Evolutionary conservation across 2,113 vertebrate genomes (phyloP).

Genomic region (Plecotus auritus): DNA sequence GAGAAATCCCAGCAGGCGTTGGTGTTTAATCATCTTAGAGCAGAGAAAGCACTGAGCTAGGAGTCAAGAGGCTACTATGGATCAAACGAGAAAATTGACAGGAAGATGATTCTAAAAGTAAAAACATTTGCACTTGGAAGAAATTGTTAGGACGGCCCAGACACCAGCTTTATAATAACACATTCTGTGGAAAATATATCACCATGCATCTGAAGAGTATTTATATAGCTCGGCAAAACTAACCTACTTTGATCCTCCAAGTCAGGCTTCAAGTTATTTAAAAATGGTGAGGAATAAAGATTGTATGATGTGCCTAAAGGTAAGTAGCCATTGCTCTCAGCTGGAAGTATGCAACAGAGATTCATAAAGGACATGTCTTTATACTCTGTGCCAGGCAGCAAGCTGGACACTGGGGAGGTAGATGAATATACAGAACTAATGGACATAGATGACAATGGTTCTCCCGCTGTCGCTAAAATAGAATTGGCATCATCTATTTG

Average conservation of each 20-base stretch:
- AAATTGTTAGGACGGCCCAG: neutral
- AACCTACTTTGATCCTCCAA: slow-evolving; percentile 5
- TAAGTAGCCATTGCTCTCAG: neutral
- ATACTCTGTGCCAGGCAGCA: neutral
- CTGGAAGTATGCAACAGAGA: neutral
- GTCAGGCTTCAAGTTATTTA: slow-evolving; percentile 26
- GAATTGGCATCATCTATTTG: neutral
- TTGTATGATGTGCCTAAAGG: neutral
- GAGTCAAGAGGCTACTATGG: neutral
- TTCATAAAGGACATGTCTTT: neutral
- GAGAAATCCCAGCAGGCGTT: neutral
- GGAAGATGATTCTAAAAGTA: slow-evolving; percentile 33
- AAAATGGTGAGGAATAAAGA: slow-evolving; percentile 6
- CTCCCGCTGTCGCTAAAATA: neutral
- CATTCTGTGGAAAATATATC: neutral
- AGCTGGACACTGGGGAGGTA: neutral
- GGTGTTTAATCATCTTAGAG: neutral
- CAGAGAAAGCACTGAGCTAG: neutral
- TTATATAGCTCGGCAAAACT: slow-evolving; percentile 20
- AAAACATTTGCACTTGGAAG: neutral
- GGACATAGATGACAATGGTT: neutral
- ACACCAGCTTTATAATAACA: neutral
- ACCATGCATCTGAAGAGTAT: neutral
- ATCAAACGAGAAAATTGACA: neutral
- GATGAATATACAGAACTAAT: neutral